phyloP scores from a whole-genome alignment of 2,888 invertebrate species.

The Eupithecia subumbrata region DNA sequence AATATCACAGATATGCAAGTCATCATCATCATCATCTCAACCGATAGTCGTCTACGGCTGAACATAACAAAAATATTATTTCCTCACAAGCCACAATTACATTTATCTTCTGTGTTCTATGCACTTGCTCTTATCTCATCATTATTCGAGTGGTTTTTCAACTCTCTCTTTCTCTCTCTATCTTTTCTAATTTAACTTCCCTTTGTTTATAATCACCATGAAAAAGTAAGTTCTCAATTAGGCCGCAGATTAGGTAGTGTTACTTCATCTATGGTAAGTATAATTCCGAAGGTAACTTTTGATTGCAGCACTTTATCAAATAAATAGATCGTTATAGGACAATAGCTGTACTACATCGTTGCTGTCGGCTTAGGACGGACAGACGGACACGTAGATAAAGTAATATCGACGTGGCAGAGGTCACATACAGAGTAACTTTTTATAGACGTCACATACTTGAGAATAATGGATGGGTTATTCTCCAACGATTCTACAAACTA shows the following conservation, averaged over 20 bases:
- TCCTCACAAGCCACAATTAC: too few species aligned
- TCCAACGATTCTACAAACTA: neutral
- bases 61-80: too few species aligned
- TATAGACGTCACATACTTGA: constrained; percentile 39
- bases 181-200: neutral
- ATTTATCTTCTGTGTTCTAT: neutral
- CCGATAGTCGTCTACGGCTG: too few species aligned
- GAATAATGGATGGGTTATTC: constrained; percentile 50
- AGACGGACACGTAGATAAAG: constrained; percentile 58
- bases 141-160: neutral
- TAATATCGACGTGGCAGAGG: constrained; percentile 57
- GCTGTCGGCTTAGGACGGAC: constrained; percentile 56
- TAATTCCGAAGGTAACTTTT: neutral
- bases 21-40: too few species aligned
- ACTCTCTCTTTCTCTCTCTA: neutral
- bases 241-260: neutral
- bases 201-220: neutral
- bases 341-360: constrained; percentile 19
- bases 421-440: constrained; percentile 50
- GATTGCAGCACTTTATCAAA: constrained; percentile 16
- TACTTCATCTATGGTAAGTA: neutral
- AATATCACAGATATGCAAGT: too few species aligned
- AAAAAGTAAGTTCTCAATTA: neutral
- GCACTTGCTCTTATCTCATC: neutral
- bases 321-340: constrained; percentile 31